Evolutionary conservation across 1,140 invertebrate species (phyloP), one percentile per base, ranked within the genome.

Genomic region (Fragariocoptes setiger): DNA sequence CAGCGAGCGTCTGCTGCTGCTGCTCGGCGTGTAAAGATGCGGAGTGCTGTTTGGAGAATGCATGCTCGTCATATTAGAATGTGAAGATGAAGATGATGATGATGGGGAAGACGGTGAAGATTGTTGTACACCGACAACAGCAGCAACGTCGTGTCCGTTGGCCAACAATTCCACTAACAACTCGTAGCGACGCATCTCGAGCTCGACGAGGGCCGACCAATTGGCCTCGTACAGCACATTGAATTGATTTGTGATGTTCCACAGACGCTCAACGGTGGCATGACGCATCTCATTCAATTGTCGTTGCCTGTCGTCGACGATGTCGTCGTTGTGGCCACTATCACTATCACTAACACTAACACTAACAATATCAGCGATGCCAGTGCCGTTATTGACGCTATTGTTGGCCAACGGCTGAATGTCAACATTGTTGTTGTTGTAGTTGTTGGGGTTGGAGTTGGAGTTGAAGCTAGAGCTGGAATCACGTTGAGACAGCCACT

Each of bases 181-280:
- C n/a, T 55, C 50, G 50, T 52, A 57, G 15, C 51, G 48, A 0
- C 44, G 41, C 22, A 43, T 13, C 19, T 38, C 37, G 19, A 15
- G 16, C 13, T 16, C 25, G 14, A 22, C 37, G 13, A 19, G 19
- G 3, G 16, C 5, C 13, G 42, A 39, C 42, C 42, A 43, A 14
- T 43, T 43, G 20, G 39, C 16, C 2, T 40, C 21, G 14, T 43
- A 21, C 14, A 43, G 25, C 8, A 43, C 25, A 35, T 43, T 43
- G 19, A 21, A 3, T 13, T 31, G 37, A 13, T 31, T 14, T 12
- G 42, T 43, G 0, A 43, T 43, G 3, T 41, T 40, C 42, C 42
- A 43, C 37, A 43, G 12, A 15, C 21, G 12, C 3, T 13, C 3
- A n/a, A 42, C 17, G 12, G 40, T 35, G 8, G 2, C 3, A 31